Percentiles rank a stretch among this genome's conserved stretches.
phyloP scores from a whole-genome alignment of 2,797 vertebrate species.

The Gambusia yucatana region DNA sequence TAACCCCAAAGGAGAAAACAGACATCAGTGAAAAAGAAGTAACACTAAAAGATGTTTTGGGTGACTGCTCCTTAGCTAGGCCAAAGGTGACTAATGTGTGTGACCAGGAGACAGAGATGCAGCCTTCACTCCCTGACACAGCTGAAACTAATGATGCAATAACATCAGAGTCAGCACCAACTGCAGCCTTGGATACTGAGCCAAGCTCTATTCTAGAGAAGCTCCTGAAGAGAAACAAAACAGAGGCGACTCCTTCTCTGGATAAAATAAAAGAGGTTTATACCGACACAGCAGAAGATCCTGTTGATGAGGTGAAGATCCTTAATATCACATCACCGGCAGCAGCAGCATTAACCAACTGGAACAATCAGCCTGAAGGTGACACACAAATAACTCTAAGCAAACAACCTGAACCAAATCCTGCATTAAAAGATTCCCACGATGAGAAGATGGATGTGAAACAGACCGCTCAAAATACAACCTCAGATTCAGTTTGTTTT shows the following conservation, averaged over 20 bases:
- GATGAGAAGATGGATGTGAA: slow-evolving; percentile 14
- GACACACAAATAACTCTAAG: slow-evolving; percentile 16
- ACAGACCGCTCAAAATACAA: slow-evolving; percentile 12
- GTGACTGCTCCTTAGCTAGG: slow-evolving; percentile 26
- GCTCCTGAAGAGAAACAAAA: slow-evolving; percentile 71
- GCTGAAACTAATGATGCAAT: slow-evolving; percentile 15
- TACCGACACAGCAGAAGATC: background rate
- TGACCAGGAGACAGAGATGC: slow-evolving; percentile 34
- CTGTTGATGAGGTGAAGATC: slow-evolving; percentile 7
- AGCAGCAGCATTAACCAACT: slow-evolving; percentile 6
- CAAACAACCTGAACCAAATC: slow-evolving; percentile 17
- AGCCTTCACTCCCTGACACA: slow-evolving; percentile 22
- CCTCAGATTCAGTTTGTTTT: slow-evolving; percentile 22
- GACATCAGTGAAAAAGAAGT: slow-evolving; percentile 37
- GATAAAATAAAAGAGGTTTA: slow-evolving; percentile 51
- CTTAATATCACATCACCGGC: background rate
- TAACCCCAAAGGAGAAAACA: slow-evolving; percentile 41
- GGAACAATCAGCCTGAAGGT: slow-evolving; percentile 16
- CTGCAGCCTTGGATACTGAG: slow-evolving; percentile 29
- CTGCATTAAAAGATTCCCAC: slow-evolving; percentile 7
- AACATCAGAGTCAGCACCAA: slow-evolving; percentile 10
- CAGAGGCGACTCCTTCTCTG: slow-evolving; percentile 36
- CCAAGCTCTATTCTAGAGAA: slow-evolving; percentile 75
- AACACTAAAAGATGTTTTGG: slow-evolving; percentile 10
- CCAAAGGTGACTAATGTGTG: slow-evolving; percentile 26